phyloP scores from a whole-genome alignment of 2,888 invertebrate species.

The Parthenolecanium corni region DNA sequence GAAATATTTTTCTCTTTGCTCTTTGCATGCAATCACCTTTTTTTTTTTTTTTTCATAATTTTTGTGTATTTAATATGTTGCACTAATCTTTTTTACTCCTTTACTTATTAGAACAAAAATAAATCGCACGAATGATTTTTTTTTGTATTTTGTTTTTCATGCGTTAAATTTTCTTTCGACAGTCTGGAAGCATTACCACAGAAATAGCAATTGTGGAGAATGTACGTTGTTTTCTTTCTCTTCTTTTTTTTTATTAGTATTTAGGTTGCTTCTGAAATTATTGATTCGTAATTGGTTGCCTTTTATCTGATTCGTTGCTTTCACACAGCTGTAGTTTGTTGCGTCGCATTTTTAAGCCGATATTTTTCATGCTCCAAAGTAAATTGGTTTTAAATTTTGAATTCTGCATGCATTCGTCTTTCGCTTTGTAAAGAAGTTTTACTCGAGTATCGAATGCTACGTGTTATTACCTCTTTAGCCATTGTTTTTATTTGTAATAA shows the following conservation, averaged over 20 bases:
- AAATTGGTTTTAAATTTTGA: no score
- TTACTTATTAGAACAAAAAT: no score
- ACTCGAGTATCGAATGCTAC: no score
- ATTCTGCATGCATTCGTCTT: no score
- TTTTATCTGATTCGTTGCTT: not conserved
- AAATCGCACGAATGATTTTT: not conserved
- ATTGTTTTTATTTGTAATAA: no score
- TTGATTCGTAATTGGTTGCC: not conserved
- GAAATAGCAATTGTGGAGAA: conserved; percentile 29
- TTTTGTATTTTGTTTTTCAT: conserved; percentile 17
- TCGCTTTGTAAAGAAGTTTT: no score
- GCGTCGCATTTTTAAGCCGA: no score
- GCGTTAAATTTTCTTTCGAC: conserved; percentile 21
- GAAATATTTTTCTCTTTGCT: no score
- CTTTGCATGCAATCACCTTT: not conserved
- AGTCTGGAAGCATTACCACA: conserved; percentile 24
- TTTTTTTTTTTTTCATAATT: not conserved
- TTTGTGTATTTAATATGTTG: not conserved
- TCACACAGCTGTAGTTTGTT: no score
- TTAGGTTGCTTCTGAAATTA: not conserved
- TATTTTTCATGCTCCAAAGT: no score
- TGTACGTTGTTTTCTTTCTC: conserved; percentile 14
- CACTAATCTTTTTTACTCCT: not conserved
- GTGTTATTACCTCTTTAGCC: no score
- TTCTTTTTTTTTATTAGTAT: no score